Conservation (phyloP, 64 coral and sea anemone species). For the Montipora cactus region DNA sequence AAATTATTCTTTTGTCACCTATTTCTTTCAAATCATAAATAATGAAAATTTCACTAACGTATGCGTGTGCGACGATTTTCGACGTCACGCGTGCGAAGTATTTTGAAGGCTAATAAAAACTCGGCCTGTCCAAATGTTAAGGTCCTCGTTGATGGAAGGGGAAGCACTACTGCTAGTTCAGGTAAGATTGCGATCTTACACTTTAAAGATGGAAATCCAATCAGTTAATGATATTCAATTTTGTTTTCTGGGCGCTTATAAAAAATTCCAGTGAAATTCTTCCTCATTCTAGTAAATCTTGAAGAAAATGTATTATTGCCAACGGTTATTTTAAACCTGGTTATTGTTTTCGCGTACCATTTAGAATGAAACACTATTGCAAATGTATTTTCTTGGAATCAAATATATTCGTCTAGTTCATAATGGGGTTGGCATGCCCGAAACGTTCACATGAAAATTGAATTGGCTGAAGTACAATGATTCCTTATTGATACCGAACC, state of each 20-base stretch:
- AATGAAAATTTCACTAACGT: background rate
- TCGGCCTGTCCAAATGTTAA: background rate
- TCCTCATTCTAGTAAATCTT: no score
- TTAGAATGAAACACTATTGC: background rate
- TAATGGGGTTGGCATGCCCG: background rate
- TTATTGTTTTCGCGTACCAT: background rate
- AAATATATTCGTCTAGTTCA: background rate
- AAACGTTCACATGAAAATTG: background rate
- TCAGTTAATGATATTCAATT: background rate
- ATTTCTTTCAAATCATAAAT: constrained; percentile 42
- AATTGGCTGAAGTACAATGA: background rate
- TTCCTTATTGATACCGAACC: background rate
- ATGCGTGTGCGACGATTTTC: constrained; percentile 2
- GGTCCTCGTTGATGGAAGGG: background rate
- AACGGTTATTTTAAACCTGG: background rate
- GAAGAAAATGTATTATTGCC: background rate
- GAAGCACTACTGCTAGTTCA: constrained; percentile 21
- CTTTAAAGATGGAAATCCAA: background rate
- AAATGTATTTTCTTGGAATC: background rate
- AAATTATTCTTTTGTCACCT: background rate
- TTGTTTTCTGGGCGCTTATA: background rate
- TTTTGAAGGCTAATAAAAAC: background rate
- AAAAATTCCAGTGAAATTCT: no score
- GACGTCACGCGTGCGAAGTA: background rate
- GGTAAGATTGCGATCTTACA: background rate